These are phyloP conservation scores for Eulemur rufifrons DNA, from an alignment of 2,113 vertebrate genomes.

Conservation along the genomic window DNA sequence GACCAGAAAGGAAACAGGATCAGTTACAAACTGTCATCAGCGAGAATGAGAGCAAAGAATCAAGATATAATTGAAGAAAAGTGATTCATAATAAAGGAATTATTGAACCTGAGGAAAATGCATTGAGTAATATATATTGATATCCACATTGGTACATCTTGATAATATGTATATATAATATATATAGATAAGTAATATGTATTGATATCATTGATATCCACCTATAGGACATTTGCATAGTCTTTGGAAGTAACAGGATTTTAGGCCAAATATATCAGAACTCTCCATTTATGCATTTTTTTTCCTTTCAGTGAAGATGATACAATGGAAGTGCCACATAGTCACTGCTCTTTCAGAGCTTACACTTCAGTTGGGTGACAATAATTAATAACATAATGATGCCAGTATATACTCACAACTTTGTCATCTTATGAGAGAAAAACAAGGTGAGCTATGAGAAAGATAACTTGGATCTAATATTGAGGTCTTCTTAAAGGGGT, in stretches of 20 bases:
- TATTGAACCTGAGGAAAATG: neutral
- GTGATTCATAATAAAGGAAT: neutral
- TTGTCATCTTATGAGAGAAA: neutral
- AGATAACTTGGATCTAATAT: neutral
- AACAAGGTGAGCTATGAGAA: neutral
- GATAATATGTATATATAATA: neutral
- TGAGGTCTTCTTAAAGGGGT: neutral
- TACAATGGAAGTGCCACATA: neutral
- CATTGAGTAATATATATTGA: neutral
- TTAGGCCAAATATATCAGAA: neutral
- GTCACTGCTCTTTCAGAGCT: neutral
- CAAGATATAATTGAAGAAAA: constrained; percentile 18
- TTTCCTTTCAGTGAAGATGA: neutral
- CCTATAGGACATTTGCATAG: neutral
- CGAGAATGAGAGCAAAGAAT: constrained; percentile 2
- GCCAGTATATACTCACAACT: neutral
- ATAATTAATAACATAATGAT: neutral
- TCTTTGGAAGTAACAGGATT: neutral
- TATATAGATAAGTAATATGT: neutral
- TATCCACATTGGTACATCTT: neutral
- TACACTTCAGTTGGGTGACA: no score
- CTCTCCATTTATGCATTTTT: neutral
- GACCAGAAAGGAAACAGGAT: neutral
- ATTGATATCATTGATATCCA: neutral
- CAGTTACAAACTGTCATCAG: neutral